Percentiles rank a stretch among this genome's conserved stretches.
Conservation (phyloP, 2,797 vertebrate genomes). For the Esox masquinongy region DNA sequence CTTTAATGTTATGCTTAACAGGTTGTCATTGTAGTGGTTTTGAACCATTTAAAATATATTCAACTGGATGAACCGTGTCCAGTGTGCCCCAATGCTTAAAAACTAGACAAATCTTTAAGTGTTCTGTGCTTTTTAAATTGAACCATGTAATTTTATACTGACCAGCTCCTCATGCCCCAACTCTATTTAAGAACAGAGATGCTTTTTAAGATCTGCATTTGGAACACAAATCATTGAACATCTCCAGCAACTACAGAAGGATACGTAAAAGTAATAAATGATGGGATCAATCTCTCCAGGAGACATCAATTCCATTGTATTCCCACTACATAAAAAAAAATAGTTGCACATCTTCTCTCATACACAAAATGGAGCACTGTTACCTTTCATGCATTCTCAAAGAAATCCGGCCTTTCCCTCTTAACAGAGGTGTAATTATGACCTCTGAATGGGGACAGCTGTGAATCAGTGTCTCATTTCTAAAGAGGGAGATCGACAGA, state of each 20-base stretch:
- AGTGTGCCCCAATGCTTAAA: slow-evolving; percentile 18
- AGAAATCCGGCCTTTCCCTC: slow-evolving; percentile 22
- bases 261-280: slow-evolving; percentile 1
- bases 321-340: neutral
- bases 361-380: slow-evolving; percentile 22
- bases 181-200: neutral
- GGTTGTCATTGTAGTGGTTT: neutral
- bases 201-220: neutral
- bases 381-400: slow-evolving; percentile 61
- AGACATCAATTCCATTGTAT: neutral
- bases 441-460: slow-evolving; percentile 49
- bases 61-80: neutral
- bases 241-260: neutral
- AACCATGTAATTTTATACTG: slow-evolving; percentile 18
- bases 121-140: slow-evolving; percentile 39
- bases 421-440: slow-evolving; percentile 20
- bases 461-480: slow-evolving; percentile 33
- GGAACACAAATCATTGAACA: neutral
- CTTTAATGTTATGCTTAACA: neutral
- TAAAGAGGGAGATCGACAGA: slow-evolving; percentile 16
- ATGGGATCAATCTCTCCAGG: slow-evolving; percentile 21
- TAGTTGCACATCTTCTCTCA: neutral
- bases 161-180: neutral
- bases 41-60: neutral
- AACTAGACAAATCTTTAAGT: slow-evolving; percentile 37